phyloP scores from a whole-genome alignment of 2,113 vertebrate species.

The human region GRCh38 chr14:60734501-60735000 shows the following conservation, averaged over 20 bases:
- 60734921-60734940: slow-evolving; percentile 98
- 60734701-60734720: slow-evolving; percentile 43
- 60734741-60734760: slow-evolving; percentile 13
- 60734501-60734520: slow-evolving; percentile 11
- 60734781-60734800: not conserved
- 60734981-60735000: not conserved
- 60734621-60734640: not conserved
- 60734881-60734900: slow-evolving; percentile 98
- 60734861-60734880: slow-evolving; percentile 96
- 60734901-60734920: slow-evolving; percentile 96
- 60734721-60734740: slow-evolving; percentile 37
- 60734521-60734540: slow-evolving; percentile 21
- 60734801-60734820: not conserved
- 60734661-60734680: not conserved
- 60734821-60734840: accelerated
- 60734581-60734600: not conserved
- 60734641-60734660: not conserved
- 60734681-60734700: slow-evolving; percentile 66
- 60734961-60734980: not conserved
- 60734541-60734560: not conserved
- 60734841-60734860: not conserved
- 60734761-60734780: slow-evolving; percentile 18
- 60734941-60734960: slow-evolving; percentile 97
- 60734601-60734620: not conserved
- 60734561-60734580: not conserved